A percentile compares a stretch with the other conserved stretches of the same genome.
phyloP scores from a whole-genome alignment of 1,140 invertebrate species.

The Ceratosolen fusciceps region DNA sequence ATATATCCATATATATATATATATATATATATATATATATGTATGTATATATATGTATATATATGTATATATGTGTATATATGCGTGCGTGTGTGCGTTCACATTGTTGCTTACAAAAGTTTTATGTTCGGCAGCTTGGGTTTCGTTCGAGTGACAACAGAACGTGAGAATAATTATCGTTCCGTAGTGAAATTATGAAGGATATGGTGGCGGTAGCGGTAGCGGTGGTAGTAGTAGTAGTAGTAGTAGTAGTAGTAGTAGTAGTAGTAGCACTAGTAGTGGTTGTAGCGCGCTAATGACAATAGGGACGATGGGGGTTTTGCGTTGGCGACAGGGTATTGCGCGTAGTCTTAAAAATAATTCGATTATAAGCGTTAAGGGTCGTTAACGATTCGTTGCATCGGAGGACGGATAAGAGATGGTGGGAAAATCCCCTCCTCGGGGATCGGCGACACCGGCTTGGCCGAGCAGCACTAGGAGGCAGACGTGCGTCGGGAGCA shows the following conservation, averaged over 20 bases:
- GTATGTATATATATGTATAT: no score
- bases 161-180: slow-evolving; percentile 14
- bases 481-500: background rate
- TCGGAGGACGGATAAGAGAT: slow-evolving; percentile 31
- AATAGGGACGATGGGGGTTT: background rate
- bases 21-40: no score
- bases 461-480: background rate
- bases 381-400: slow-evolving; percentile 1
- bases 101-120: slow-evolving; percentile 30
- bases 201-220: background rate
- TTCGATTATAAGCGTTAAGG: slow-evolving; percentile 36
- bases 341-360: background rate
- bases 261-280: background rate
- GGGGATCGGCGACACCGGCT: no score
- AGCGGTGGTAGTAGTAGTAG: background rate
- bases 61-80: no score
- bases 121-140: background rate
- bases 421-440: no score
- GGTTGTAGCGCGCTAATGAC: background rate
- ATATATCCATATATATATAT: no score
- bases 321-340: background rate
- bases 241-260: slow-evolving; percentile 3
- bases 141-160: slow-evolving; percentile 20
- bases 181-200: background rate
- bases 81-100: slow-evolving; percentile 36